phyloP scores from a whole-genome alignment of 2,888 invertebrate genomes.

The Polydesmus complanatus region DNA sequence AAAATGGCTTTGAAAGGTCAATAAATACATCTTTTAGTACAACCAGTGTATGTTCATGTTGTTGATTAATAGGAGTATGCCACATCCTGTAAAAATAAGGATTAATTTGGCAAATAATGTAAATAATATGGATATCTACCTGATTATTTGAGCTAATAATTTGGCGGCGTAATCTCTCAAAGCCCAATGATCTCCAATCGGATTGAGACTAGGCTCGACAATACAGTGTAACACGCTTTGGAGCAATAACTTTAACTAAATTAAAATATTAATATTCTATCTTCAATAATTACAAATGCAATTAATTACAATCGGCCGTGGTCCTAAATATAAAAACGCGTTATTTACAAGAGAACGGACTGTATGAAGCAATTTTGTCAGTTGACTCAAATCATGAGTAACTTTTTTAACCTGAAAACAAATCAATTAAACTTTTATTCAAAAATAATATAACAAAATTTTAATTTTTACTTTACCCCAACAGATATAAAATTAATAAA shows the following conservation, averaged over 20 bases:
- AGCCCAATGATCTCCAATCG: conserved; percentile 31
- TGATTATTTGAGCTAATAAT: conserved; percentile 28
- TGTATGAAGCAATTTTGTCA: conserved; percentile 30
- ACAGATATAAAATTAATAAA: conserved; percentile 31
- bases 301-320: conserved; percentile 28
- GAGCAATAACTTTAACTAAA: conserved; percentile 27
- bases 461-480: too few relatives aligned
- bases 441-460: too few relatives aligned
- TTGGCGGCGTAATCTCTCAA: conserved; percentile 31
- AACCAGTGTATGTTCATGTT: conserved; percentile 25
- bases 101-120: background rate
- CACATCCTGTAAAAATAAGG: conserved; percentile 25
- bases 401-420: conserved; percentile 29
- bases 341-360: conserved; percentile 29
- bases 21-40: conserved; percentile 27
- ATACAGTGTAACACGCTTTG: conserved; percentile 30
- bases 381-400: conserved; percentile 30
- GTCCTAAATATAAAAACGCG: conserved; percentile 27
- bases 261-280: conserved; percentile 10
- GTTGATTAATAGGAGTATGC: conserved; percentile 27
- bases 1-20: conserved; percentile 29
- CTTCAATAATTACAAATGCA: background rate
- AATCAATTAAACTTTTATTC: too few relatives aligned
- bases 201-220: conserved; percentile 29
- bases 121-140: conserved; percentile 22